Base-by-base conservation (phyloP, 2,797 vertebrate species). In the Mormyrops boulengeri region DNA sequence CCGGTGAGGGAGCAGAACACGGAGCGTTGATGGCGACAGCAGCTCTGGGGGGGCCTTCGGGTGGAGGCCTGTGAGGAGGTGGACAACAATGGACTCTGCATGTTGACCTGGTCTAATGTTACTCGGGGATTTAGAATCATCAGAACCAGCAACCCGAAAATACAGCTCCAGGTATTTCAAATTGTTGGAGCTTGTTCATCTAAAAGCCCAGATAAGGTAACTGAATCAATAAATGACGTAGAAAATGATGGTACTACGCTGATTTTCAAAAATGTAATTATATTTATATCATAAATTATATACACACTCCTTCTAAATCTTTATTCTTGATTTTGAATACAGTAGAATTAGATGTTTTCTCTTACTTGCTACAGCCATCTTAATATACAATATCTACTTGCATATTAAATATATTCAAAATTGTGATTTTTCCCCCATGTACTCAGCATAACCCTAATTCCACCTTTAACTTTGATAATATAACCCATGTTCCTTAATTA, bases 1-100 rank as follows among this genome's bases (percentile, higher is more conserved):
- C 60, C 0, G 93, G 91, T 0, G 92, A 94, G 1, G 88, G 1
- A 22, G 89, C 91, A 90, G 93, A 93, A 86, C 92, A 92, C 8
- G 93, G 95, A 19, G 94, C 30, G 0, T 95, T 95, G 0, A 95
- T 90, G 0, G 93, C 93, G 60, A 93, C 92, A 9, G 0, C 60
- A 26, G 22, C 60, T 62, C 22, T 62, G 60, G 60, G n/a, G 22
- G 60, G n/a, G 60, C 8, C 60, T 0, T 85, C 84, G 17, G 0
- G 47, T 1, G 0, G 84, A 89, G 60, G 47, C 47, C 69, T 60
- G 2, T 1, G 19, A 34, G 4, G 7, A 14, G 47, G 19, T 84
- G 3, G 44, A 22, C 19, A n/a, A 9, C 47, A 84, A 22, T 12
- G 44, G 19, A 44, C n/a, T n/a, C 30, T 0, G 14, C 44, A 30